Base-by-base conservation (phyloP, 2,888 invertebrate genomes). In the Pristionchus mayeri region DNA sequence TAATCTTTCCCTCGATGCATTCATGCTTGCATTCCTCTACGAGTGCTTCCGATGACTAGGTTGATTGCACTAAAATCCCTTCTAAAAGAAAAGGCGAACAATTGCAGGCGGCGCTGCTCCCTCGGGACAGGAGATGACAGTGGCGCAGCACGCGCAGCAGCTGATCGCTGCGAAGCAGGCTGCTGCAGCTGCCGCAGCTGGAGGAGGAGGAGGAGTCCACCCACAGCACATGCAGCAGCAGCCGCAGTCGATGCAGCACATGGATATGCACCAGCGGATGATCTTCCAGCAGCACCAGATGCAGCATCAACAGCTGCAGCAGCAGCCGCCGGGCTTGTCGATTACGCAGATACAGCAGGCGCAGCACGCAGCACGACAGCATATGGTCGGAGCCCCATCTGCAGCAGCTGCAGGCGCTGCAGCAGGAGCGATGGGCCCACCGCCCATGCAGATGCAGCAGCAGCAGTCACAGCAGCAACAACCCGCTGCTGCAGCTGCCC, bases 241-340 rank as follows among this genome's bases (percentile, higher is more conserved):
- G 71, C 71, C 40, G 40, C 71, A 71, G n/a, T 21, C 7, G 54
- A 37, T 7, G 40, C 67, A 67, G 37, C 67, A 67, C n/a, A 67
- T 67, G 67, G 67, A 67, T 18, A 34, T 67, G 67, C 67, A 67
- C 18, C 67, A 67, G 37, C 37, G 37, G 37, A 21, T 18, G 67
- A 67, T 67, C 11, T 21, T 67, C 18, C 67, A 67, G 30, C 67
- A 67, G 34, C 67, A 67, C 3, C 71, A 71, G 44, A 6, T 44
- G 71, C 71, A 71, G 71, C 71, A 71, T n/a, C 30, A 30, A 21
- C 63, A 63, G 34, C 63, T 34, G 63, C 63, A 63, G 18, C 63
- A 63, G 18, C 63, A 63, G 18, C 76, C 21, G 30, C 76, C 27
- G 50, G 76, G 18, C 50, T 9, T 71, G 71, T n/a, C 24, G n/a